Evolutionary conservation across 2,888 invertebrate genomes (phyloP).

Genomic region (Apoda limacodes): DNA sequence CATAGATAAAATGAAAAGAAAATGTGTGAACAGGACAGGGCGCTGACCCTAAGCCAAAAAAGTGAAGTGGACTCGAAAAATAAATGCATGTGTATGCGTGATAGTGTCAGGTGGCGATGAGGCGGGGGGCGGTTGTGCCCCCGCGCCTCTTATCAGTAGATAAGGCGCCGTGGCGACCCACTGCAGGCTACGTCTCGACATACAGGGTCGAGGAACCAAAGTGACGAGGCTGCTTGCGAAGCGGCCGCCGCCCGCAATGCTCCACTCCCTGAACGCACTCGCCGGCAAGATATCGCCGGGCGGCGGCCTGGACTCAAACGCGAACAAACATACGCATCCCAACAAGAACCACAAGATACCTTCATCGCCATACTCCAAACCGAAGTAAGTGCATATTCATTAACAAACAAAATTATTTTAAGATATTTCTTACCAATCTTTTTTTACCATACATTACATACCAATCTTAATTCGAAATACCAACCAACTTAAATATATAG

Average conservation of each 20-base stretch:
- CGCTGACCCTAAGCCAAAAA: constrained; percentile 47
- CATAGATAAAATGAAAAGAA: constrained; percentile 39
- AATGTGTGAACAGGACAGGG: constrained; percentile 57
- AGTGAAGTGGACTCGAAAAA: constrained; percentile 19
- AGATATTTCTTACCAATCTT: no score
- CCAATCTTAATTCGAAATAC: no score
- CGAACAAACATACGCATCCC: constrained; percentile 72
- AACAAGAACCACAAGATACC: constrained; percentile 64
- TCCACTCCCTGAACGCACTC: constrained; percentile 88
- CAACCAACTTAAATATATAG: no score
- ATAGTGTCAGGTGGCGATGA: constrained; percentile 63
- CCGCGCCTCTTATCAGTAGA: constrained; percentile 67
- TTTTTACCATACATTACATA: no score
- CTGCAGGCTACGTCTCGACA: constrained; percentile 43
- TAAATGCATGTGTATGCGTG: constrained; percentile 27
- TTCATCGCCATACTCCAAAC: constrained; percentile 60
- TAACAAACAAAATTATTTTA: no score
- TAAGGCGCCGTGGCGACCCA: constrained; percentile 54
- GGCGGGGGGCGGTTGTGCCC: constrained; percentile 62
- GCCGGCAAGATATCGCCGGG: constrained; percentile 92
- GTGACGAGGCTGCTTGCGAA: constrained; percentile 58
- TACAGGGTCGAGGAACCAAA: constrained; percentile 51
- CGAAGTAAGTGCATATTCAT: constrained; percentile 63
- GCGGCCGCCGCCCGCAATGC: constrained; percentile 80
- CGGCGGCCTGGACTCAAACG: constrained; percentile 76